phyloP scores from a whole-genome alignment of 1,140 invertebrate species.

The Aphelenchoides fujianensis region DNA sequence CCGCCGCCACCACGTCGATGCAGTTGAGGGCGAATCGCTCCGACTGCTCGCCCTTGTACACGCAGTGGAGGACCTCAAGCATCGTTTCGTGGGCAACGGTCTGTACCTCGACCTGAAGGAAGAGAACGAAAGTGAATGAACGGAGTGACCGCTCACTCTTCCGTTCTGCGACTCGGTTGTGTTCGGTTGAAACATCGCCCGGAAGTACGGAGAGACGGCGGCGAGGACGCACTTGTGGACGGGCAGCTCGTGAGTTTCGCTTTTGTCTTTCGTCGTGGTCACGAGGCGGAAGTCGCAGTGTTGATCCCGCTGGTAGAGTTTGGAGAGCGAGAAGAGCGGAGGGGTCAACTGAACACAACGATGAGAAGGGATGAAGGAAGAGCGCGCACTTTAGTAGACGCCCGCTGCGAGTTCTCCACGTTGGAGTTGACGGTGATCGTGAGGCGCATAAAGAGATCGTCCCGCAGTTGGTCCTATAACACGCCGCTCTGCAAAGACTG shows the following conservation, averaged over 20 bases:
- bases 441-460: conserved; percentile 3
- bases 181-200: conserved; percentile 14
- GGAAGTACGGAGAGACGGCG: conserved; percentile 14
- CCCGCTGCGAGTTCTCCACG: background rate
- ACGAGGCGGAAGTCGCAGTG: conserved; percentile 11
- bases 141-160: no score
- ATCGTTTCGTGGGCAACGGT: background rate
- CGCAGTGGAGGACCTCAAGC: conserved; percentile 6
- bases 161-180: conserved; percentile 11
- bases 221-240: conserved; percentile 11
- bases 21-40: background rate
- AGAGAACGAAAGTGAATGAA: background rate
- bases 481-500: conserved; percentile 18
- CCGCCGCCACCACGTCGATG: conserved; percentile 6
- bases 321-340: conserved; percentile 6
- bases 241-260: conserved; percentile 15
- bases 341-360: background rate
- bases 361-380: background rate
- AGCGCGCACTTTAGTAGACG: background rate
- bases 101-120: background rate
- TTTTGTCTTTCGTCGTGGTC: background rate
- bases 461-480: conserved; percentile 18
- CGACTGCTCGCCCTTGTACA: conserved; percentile 5
- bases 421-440: conserved; percentile 1
- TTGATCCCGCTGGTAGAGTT: conserved; percentile 4